A percentile compares a stretch with the other conserved stretches of the same genome.
Evolutionary conservation across 2,797 vertebrate species (phyloP).

Genomic region (Pseudochaenichthys georgianus): DNA sequence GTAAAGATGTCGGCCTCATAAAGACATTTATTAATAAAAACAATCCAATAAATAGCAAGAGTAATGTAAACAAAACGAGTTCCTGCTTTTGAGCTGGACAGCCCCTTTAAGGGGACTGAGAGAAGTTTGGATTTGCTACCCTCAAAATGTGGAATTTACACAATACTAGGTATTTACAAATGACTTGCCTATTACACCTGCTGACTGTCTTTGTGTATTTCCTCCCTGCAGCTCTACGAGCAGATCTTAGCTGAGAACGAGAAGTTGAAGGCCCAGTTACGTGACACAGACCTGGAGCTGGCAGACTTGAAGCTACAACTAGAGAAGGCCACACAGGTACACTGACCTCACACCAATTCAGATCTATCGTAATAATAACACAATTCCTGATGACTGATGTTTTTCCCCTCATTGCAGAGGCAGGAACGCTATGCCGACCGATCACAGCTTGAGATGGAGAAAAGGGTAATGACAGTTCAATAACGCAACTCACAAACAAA

Average conservation of each 20-base stretch:
- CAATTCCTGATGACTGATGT: neutral
- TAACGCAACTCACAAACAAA: neutral
- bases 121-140: neutral
- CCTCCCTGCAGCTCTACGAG: constrained; percentile 91
- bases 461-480: constrained; percentile 90
- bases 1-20: too few relatives aligned
- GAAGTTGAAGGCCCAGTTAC: constrained; percentile 97
- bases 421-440: constrained; percentile 98
- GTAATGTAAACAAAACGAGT: too few relatives aligned
- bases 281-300: constrained; percentile 95
- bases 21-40: too few relatives aligned
- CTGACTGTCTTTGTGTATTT: neutral
- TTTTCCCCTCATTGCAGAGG: constrained; percentile 86
- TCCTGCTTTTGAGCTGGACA: too few relatives aligned
- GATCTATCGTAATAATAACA: fast-evolving
- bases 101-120: too few relatives aligned
- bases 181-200: neutral
- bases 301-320: constrained; percentile 96
- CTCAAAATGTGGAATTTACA: neutral
- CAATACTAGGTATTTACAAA: too few relatives aligned
- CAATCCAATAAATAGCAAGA: too few relatives aligned
- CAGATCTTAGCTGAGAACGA: constrained; percentile 98
- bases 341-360: fast-evolving
- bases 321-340: constrained; percentile 98
- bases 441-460: constrained; percentile 99